Conservation (phyloP, 2,113 vertebrate species). For the Pheucticus melanocephalus region DNA sequence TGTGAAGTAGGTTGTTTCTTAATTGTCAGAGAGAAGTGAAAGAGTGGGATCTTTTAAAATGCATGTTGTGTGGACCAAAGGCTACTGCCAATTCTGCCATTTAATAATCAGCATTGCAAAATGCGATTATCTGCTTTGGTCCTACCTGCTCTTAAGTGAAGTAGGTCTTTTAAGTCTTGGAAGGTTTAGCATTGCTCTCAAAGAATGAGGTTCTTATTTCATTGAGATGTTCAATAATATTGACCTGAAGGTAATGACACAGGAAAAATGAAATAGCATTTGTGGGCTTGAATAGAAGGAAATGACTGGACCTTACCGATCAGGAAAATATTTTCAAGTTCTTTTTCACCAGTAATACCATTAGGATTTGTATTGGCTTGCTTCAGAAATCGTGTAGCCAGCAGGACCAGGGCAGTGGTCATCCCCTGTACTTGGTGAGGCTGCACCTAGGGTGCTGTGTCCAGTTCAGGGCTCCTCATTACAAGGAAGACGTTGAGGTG, state of each 20-base stretch:
- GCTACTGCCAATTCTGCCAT: fast-evolving
- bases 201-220: neutral
- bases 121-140: neutral
- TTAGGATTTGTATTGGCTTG: neutral
- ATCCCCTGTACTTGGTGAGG: neutral
- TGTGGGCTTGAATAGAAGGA: neutral
- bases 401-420: neutral
- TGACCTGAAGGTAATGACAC: constrained; percentile 1
- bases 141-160: neutral
- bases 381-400: neutral
- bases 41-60: neutral
- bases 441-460: neutral
- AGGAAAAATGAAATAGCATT: neutral
- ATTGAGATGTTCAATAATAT: constrained; percentile 14
- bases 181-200: neutral
- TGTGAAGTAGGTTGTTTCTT: neutral
- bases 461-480: neutral
- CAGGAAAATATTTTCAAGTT: constrained; percentile 32
- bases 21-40: neutral
- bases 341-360: neutral
- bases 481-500: neutral
- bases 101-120: neutral
- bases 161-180: neutral
- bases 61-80: neutral
- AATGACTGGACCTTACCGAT: constrained; percentile 32